Conservation (phyloP, 2,888 invertebrate genomes). For the Hartigia nigra region DNA sequence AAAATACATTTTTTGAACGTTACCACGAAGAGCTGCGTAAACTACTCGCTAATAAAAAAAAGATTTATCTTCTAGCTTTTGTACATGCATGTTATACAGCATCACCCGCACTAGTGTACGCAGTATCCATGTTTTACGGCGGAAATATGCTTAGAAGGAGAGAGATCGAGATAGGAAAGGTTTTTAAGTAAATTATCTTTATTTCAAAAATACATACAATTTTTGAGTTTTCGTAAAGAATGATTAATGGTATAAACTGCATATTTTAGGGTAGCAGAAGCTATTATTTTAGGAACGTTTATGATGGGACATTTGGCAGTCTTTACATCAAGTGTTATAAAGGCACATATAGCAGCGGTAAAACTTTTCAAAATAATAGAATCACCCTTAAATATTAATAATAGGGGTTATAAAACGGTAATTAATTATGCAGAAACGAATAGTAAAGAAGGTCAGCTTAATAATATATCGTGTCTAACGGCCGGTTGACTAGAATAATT, state of each 20-base stretch:
- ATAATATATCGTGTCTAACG: too few species aligned
- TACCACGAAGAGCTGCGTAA: conserved; percentile 19
- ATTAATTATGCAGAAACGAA: background rate
- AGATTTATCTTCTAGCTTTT: conserved; percentile 47
- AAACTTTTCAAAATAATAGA: conserved; percentile 21
- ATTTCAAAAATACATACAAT: too few species aligned
- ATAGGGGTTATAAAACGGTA: background rate
- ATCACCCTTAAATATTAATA: background rate
- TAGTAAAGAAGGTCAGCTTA: too few species aligned
- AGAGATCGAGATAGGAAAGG: conserved; percentile 50
- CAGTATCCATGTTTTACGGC: conserved; percentile 58
- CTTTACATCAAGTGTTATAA: conserved; percentile 16
- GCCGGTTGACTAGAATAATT: too few species aligned
- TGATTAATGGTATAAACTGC: background rate
- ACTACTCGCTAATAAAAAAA: conserved; percentile 15
- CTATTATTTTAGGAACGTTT: conserved; percentile 61
- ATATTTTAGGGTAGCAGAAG: conserved; percentile 54
- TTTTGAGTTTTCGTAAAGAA: too few species aligned
- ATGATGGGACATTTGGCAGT: conserved; percentile 46
- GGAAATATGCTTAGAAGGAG: conserved; percentile 49
- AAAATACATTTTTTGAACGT: conserved; percentile 21
- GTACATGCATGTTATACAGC: conserved; percentile 60
- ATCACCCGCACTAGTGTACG: conserved; percentile 59
- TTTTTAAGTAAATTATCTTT: conserved; percentile 55
- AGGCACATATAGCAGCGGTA: conserved; percentile 18